Base-by-base conservation (phyloP, 2,797 vertebrate genomes). In the Gymnothorax reevesii region DNA sequence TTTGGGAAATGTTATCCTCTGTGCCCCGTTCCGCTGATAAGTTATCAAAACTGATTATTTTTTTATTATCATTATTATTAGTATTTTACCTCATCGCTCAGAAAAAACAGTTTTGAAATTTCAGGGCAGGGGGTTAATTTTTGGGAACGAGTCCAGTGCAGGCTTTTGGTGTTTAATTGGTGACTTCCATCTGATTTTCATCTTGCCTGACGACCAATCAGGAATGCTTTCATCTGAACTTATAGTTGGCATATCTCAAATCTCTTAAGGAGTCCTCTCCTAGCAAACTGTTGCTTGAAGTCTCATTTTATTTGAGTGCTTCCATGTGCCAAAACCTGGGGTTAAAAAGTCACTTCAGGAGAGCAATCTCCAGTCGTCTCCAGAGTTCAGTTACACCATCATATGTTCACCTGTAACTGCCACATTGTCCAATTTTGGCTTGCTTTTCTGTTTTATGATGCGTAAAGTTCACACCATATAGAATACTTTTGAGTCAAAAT, bases 171-270 rank as follows among this genome's bases (percentile, higher is more conserved):
- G 62, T 83, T 52, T 88, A 89, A 88, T 88, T 60, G 79, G 6
- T 83, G n/a, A 85, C 25, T 71, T 91, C 90, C 92, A 89, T 91
- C 91, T 57, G 57, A 49, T 84, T 91, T 90, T 88, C 79, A 71
- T 87, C 54, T 83, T 62, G 83, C 89, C 89, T 91, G 87, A 64
- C 27, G 64, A 75, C 52, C n/a, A 57, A 1, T 13, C 59, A n/a
- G 73, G 73, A 55, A 88, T 64, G 52, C 42, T 59, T 85, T 73
- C 57, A 60, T 62, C 57, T 42, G 13, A 75, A 12, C 71, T 42
- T 33, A 49, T 15, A 69, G 77, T 71, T 64, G 13, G 54, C 79
- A 83, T 69, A 69, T 33, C 85, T 62, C 12, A 62, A 73, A 25
- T 82, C 60, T 59, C 54, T 62, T 55, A 22, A 15, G 7, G 49